Percentiles rank a stretch among this genome's conserved stretches.
phyloP scores from a whole-genome alignment of 2,888 invertebrate species.

The Eilema sororculum region DNA sequence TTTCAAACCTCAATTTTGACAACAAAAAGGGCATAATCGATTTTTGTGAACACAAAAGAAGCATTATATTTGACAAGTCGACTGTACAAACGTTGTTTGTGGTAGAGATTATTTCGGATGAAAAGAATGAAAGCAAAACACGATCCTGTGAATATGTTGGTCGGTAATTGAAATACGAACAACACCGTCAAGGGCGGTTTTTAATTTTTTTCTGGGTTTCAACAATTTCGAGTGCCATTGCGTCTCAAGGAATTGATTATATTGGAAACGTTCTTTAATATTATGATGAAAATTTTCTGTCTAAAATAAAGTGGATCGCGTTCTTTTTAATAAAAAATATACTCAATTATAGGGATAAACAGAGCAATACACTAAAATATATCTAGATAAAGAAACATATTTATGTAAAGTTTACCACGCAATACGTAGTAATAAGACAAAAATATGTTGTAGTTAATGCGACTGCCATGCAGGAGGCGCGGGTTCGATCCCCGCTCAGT shows the following conservation, averaged over 20 bases:
- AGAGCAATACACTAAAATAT: too few relatives aligned
- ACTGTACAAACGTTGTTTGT: slow-evolving; percentile 84
- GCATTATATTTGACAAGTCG: slow-evolving; percentile 86
- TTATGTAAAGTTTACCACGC: too few relatives aligned
- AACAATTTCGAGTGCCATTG: slow-evolving; percentile 63
- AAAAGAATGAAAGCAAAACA: slow-evolving; percentile 86
- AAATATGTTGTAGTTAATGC: too few relatives aligned
- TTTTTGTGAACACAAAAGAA: slow-evolving; percentile 80
- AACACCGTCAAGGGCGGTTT: slow-evolving; percentile 71
- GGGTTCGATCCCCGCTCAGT: too few relatives aligned
- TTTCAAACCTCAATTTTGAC: slow-evolving; percentile 86
- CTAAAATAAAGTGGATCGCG: background rate
- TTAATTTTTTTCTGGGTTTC: slow-evolving; percentile 60
- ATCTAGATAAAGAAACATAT: too few relatives aligned
- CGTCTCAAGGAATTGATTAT: slow-evolving; percentile 46
- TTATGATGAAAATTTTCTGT: background rate
- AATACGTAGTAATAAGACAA: too few relatives aligned
- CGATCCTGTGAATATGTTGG: slow-evolving; percentile 80
- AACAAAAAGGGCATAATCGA: slow-evolving; percentile 87
- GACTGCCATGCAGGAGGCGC: too few relatives aligned
- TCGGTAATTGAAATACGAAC: slow-evolving; percentile 83
- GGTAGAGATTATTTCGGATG: slow-evolving; percentile 87
- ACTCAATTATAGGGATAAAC: too few relatives aligned
- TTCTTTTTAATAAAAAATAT: background rate
- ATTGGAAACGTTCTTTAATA: slow-evolving; percentile 31